Evolutionary conservation across 35 echinoderm and acorn worm genomes (phyloP), one percentile per base, ranked within the genome.

Genomic region (Heliocidaris erythrogramma): DNA sequence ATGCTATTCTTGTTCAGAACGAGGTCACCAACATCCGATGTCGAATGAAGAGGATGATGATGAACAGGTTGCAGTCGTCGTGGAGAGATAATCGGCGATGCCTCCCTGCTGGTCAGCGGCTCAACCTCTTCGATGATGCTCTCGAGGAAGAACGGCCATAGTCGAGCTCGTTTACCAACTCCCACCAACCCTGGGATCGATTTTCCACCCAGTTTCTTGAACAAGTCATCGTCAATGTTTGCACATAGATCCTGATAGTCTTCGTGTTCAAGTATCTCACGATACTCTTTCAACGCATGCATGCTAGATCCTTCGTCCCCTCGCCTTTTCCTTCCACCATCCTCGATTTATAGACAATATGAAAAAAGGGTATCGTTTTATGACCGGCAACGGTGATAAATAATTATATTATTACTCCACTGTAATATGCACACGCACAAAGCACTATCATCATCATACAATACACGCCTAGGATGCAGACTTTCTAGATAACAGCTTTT

Each of bases 121-220:
- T 96, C 95, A 6, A 86, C 95, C 93, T 96, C 95, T 50, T 96
- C 95, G 21, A 48, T 59, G 30, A 96, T 96, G 53, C 95, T 96
- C 86, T 96, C 95, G 17, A 96, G 61, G 47, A 86, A 96, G 10
- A 86, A 69, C 6, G 93, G 93, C 95, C 95, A 96, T 94, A 27
- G 95, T 47, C 30, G 50, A 30, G 48, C 49, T 87, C n/a, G 90
- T 48, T 32, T 86, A 31, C 69, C 49, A 24, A 69, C 93, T 86
- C 59, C 93, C 50, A 89, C 85, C n/a, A 48, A 53, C 32, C 85
- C 87, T 49, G 47, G 93, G 17, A 94, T 88, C 24, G 24, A 85
- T 31, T 93, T 60, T 47, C 32, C 49, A 47, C 13, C 88, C 92
- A 49, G 30, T 18, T 94, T 16, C 35, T 60, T 92, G 32, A 31